Evolutionary conservation across 1,140 invertebrate species (phyloP).

Genomic region (Centruroides sculpturatus): DNA sequence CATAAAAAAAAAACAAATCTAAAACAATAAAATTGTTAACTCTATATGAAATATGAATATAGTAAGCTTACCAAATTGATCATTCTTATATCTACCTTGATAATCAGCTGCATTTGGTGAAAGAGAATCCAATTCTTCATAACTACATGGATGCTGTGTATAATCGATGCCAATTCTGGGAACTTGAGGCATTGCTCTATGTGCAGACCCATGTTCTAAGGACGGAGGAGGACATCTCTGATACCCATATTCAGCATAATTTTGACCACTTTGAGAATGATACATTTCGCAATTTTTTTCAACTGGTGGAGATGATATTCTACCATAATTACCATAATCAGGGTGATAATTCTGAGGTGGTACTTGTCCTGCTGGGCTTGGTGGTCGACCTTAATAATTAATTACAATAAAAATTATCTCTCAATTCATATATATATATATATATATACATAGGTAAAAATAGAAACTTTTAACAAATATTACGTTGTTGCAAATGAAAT

Average conservation of each 20-base stretch:
- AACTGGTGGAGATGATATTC: conserved; percentile 8
- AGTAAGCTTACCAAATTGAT: no score
- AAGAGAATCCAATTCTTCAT: conserved; percentile 43
- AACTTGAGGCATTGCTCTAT: conserved; percentile 27
- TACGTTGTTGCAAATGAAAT: no score
- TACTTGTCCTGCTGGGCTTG: conserved; percentile 15
- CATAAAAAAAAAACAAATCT: no score
- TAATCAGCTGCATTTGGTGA: no score
- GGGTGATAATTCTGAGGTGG: not conserved
- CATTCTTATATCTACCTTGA: no score
- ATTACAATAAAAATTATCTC: not conserved
- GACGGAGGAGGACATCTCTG: conserved; percentile 8
- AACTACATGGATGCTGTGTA: conserved; percentile 40
- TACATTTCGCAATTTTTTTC: conserved; percentile 7
- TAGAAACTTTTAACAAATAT: no score
- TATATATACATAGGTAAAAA: no score
- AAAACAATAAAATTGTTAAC: no score
- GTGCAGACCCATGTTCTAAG: conserved; percentile 13
- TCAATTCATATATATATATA: no score
- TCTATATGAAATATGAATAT: no score
- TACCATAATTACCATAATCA: conserved; percentile 13
- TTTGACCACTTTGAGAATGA: not conserved
- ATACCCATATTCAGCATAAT: conserved; percentile 10
- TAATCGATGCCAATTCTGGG: conserved; percentile 30
- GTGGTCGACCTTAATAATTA: conserved; percentile 11